Evolutionary conservation across 2,888 invertebrate species (phyloP), one percentile per base, ranked within the genome.

Genomic region (Pseudanteris insignis): DNA sequence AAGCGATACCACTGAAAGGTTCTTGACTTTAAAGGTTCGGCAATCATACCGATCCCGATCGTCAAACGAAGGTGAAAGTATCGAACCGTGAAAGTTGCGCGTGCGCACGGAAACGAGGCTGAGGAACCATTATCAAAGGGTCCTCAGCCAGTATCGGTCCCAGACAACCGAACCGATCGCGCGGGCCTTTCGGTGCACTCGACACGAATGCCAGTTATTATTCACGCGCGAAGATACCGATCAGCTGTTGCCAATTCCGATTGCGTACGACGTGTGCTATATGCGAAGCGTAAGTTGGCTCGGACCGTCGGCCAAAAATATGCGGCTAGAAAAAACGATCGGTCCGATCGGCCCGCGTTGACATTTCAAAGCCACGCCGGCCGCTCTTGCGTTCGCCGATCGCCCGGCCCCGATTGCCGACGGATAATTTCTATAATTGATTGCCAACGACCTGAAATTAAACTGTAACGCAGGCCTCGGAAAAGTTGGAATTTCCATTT

Each of bases 391-490:
- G 41, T 55, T 34, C 40, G 37, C 50, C 66, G 71, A 75, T 71
- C 69, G 62, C 59, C n/a, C n/a, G 68, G 68, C 64, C 51, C 64
- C 53, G 71, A 76, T 76, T 73, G 61, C 61, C 60, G 37, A 21
- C 62, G 64, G 70, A 70, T 71, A 72, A 75, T 75, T 74, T 71
- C 70, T 76, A 77, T n/a, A n/a, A 76, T 75, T 76, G 74, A 77
- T 77, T 68, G 67, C 43, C 64, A 9, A 7, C 10, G 15, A 14
- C 26, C 2, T 13, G 5, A 18, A 8, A 10, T 30, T 2, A 47
- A 47, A 47, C 3, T 29, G 48, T 30, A 40, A 25, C 33, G 8
- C 26, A 10, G 25, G 7, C 11, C 7, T 11, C 25, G 15, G 51
- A 29, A 34, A 36, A 37, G 5, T 47, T n/a, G 11, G 12, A 33